A percentile compares a stretch with the other conserved stretches of the same genome.
phyloP scores from a whole-genome alignment of 2,888 invertebrate genomes.

The Gastrophysa polygoni region DNA sequence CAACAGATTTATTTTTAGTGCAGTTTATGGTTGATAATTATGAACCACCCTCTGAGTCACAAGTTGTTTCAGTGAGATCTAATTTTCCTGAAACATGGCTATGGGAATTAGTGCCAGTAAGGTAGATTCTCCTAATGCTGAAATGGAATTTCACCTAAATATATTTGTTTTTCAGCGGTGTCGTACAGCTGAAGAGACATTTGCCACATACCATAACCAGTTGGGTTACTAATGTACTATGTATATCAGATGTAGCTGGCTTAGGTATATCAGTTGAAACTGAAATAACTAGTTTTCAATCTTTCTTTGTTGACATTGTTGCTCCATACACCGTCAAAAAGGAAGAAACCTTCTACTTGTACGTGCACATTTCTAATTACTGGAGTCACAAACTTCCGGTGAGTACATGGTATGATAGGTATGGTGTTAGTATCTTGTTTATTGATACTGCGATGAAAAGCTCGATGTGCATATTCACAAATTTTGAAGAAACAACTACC shows the following conservation, averaged over 20 bases:
- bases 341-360: conserved; percentile 68
- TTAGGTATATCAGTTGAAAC: conserved; percentile 48
- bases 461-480: too few relatives aligned
- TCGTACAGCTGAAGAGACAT: conserved; percentile 43
- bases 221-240: conserved; percentile 66
- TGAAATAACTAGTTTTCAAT: conserved; percentile 66
- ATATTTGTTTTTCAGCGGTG: conserved; percentile 21
- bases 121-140: conserved; percentile 46
- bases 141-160: background rate
- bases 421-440: too few relatives aligned
- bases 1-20: conserved; percentile 34
- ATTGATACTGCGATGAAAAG: too few relatives aligned
- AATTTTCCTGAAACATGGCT: conserved; percentile 70
- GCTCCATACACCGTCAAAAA: conserved; percentile 70
- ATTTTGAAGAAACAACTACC: too few relatives aligned
- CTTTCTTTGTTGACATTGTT: conserved; percentile 76
- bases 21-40: conserved; percentile 46
- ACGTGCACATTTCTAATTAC: conserved; percentile 76
- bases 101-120: conserved; percentile 65
- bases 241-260: conserved; percentile 59
- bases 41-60: conserved; percentile 42
- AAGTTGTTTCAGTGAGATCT: conserved; percentile 52
- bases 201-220: conserved; percentile 68
- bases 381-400: conserved; percentile 72
- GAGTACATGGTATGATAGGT: too few relatives aligned